Base-by-base conservation (phyloP, 2,113 vertebrate species). In the Protobothrops flavoviridis region DNA sequence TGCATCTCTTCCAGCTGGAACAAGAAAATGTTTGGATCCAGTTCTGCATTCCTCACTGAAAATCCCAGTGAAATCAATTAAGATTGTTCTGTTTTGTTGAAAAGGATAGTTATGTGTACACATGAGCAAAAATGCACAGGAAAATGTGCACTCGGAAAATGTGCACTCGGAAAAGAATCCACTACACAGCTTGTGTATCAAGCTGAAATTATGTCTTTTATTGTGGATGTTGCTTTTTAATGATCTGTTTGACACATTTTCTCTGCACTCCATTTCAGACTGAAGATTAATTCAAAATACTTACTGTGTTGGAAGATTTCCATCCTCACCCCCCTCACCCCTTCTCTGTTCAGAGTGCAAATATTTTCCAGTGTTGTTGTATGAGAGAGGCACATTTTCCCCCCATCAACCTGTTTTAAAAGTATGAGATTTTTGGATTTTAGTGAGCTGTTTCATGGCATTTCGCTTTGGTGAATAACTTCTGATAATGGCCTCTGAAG, bases 1-100 rank as follows among this genome's bases (percentile, higher is more conserved):
- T 0, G 2, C 91, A 92, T 95, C 95, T 96, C 90, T 85, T 90
- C 93, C 95, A 97, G 95, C 94, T 96, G 96, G 95, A 96, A 96
- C 85, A 95, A 94, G 94, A 96, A 3, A 90, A 95, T 95, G 92
- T 95, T 95, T 97, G 96, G 95, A 96, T 91, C 93, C 91, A 94
- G 90, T 94, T 93, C 87, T 94, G 64, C 96, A 96, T 97, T 97
- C 94, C 95, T 97, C 91, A 93, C 81, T 96, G 39, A 95, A 86
- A 93, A 86, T 96, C 95, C 57, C 90, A 96, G 93, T 94, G 91
- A 94, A 93, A 33, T 85, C 86, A 85, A 91, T 93, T 94, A 95
- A 96, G 50, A 85, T 85, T 92, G 15, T 56, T 29, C 8, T 85
- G 50, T 17, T 61, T 95, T 95, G 93, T 0, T 0, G 61, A 33